Conservation (phyloP, 1,140 invertebrate species). For the Heliconius hewitsoni region DNA sequence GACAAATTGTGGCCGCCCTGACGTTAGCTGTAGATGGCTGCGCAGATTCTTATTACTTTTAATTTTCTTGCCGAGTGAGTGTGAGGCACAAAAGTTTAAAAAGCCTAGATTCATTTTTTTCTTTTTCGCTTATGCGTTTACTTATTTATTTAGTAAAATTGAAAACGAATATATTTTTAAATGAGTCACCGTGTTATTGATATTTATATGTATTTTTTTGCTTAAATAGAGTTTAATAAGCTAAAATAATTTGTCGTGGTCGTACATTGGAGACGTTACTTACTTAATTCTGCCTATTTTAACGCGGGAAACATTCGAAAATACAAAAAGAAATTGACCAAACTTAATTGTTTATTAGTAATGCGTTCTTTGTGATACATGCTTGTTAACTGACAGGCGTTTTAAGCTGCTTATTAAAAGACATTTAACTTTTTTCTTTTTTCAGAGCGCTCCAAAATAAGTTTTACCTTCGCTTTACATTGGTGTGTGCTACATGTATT, state of each 20-base stretch:
- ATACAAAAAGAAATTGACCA: background rate
- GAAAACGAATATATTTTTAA: background rate
- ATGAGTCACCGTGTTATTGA: background rate
- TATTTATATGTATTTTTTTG: background rate
- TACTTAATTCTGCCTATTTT: too few relatives aligned
- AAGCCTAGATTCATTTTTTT: background rate
- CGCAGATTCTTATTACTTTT: too few relatives aligned
- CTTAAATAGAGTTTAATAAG: background rate
- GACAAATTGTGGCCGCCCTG: too few relatives aligned
- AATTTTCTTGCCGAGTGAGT: too few relatives aligned
- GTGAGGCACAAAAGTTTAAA: too few relatives aligned
- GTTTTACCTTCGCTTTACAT: slow-evolving; percentile 18
- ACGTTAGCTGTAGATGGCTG: too few relatives aligned
- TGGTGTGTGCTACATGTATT: slow-evolving; percentile 19
- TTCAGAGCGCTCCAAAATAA: background rate
- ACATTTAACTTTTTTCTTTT: background rate
- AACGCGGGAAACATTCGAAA: background rate
- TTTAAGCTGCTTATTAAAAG: background rate
- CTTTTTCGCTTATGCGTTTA: background rate
- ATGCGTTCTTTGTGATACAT: background rate
- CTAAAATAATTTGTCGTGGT: background rate
- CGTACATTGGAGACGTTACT: background rate
- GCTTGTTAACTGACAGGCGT: background rate
- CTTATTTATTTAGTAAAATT: background rate
- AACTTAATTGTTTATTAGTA: background rate